A percentile compares a stretch with the other conserved stretches of the same genome.
Evolutionary conservation across 2,888 invertebrate genomes (phyloP).

Genomic region (Epicampocera succincta): DNA sequence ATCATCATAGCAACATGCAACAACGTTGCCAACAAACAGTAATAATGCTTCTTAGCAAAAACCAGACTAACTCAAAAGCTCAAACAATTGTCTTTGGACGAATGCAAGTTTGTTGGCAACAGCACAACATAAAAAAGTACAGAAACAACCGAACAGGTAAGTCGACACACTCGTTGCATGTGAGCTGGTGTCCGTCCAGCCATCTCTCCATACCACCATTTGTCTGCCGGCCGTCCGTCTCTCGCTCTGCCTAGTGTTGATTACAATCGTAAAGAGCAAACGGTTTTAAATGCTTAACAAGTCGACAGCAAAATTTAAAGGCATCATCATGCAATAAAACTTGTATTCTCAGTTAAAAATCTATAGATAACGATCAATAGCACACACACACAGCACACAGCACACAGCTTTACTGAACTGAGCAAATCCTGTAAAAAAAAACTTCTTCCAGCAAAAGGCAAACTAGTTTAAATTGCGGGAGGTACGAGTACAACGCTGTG

Average conservation of each 20-base stretch:
- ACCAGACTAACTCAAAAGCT: conserved; percentile 50
- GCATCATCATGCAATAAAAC: conserved; percentile 65
- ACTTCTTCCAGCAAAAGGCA: background rate
- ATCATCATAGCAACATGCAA: conserved; percentile 47
- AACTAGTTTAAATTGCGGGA: conserved; percentile 70
- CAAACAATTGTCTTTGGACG: conserved; percentile 44
- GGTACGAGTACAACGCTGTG: conserved; percentile 56
- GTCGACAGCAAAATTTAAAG: conserved; percentile 63
- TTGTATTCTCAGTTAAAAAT: conserved; percentile 60
- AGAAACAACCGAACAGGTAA: conserved; percentile 22
- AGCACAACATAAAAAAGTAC: background rate
- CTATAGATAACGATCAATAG: conserved; percentile 67
- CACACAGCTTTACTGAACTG: background rate
- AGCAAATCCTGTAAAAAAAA: background rate
- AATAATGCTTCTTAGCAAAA: conserved; percentile 1
- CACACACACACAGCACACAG: conserved; percentile 43
- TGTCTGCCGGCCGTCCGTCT: background rate
- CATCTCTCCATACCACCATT: background rate
- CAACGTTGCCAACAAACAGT: conserved; percentile 15
- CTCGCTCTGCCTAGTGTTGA: conserved; percentile 49
- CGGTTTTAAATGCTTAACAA: conserved; percentile 67
- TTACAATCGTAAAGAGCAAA: conserved; percentile 64
- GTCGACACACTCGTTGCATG: conserved; percentile 2
- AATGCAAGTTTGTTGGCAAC: background rate
- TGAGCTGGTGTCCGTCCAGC: conserved; percentile 7